phyloP scores from a whole-genome alignment of 2,113 vertebrate genomes.

The Limnothrissa miodon region DNA sequence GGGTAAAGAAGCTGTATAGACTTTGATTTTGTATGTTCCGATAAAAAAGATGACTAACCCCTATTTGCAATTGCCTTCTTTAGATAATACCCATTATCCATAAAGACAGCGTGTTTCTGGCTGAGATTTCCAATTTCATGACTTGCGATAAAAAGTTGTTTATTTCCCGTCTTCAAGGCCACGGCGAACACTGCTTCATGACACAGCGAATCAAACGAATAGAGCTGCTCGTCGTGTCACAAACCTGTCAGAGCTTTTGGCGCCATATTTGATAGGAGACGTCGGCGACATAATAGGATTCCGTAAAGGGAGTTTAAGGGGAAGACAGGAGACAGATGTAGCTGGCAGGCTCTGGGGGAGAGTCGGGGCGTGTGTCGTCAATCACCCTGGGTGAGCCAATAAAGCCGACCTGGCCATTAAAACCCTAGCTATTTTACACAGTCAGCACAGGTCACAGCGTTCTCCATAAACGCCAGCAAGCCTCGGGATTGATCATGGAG shows the following conservation, averaged over 20 bases:
- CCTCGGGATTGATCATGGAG: conserved; percentile 16
- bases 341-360: background rate
- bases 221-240: conserved; percentile 11
- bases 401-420: conserved; percentile 28
- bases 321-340: conserved; percentile 17
- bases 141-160: background rate
- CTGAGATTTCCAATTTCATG: background rate
- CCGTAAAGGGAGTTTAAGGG: conserved; percentile 15
- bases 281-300: conserved; percentile 16
- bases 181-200: background rate
- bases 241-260: conserved; percentile 1
- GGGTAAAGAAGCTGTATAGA: background rate
- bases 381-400: conserved; percentile 37
- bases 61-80: background rate
- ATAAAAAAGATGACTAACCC: background rate
- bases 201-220: background rate
- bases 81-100: background rate
- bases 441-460: conserved; percentile 38
- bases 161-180: background rate
- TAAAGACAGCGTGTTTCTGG: background rate
- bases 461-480: conserved; percentile 20
- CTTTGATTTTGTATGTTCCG: background rate
- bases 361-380: conserved; percentile 18
- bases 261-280: background rate
- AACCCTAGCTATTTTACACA: conserved; percentile 34